These are phyloP conservation scores for Formica aserva DNA, from an alignment of 2,888 invertebrate species.

Conservation along the genomic window DNA sequence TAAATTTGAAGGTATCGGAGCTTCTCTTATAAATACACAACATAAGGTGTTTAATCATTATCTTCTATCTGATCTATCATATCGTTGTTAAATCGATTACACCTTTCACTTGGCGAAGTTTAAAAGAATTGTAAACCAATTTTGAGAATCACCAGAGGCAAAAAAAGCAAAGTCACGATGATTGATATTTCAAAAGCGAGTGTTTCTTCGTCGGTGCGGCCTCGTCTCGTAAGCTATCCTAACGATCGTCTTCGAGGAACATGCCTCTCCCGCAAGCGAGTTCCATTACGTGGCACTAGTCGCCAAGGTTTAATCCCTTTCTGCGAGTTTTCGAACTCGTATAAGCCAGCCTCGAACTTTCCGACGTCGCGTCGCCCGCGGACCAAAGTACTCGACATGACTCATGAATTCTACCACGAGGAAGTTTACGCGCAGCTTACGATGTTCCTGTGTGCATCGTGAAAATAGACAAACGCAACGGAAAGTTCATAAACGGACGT, in stretches of 20 bases:
- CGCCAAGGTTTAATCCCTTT: conserved; percentile 76
- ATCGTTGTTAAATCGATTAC: background rate
- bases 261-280: conserved; percentile 72
- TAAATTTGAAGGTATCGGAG: background rate
- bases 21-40: background rate
- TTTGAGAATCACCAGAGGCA: background rate
- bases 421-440: conserved; percentile 49
- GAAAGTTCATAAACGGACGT: conserved; percentile 8
- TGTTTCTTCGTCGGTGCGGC: conserved; percentile 27
- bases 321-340: conserved; percentile 76
- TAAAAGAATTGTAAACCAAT: conserved; percentile 10
- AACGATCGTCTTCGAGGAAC: conserved; percentile 66
- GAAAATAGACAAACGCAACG: conserved; percentile 40
- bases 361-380: conserved; percentile 58
- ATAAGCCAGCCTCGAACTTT: conserved; percentile 72
- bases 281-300: conserved; percentile 76
- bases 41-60: background rate
- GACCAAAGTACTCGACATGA: conserved; percentile 60
- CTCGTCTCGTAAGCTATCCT: conserved; percentile 58
- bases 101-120: background rate
- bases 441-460: conserved; percentile 29
- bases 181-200: conserved; percentile 34
- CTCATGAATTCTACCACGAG: conserved; percentile 62
- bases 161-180: conserved; percentile 16
- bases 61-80: background rate